A percentile compares a stretch with the other conserved stretches of the same genome.
These are phyloP conservation scores for Conger conger DNA, from an alignment of 2,113 vertebrate genomes.

Conservation along the genomic window DNA sequence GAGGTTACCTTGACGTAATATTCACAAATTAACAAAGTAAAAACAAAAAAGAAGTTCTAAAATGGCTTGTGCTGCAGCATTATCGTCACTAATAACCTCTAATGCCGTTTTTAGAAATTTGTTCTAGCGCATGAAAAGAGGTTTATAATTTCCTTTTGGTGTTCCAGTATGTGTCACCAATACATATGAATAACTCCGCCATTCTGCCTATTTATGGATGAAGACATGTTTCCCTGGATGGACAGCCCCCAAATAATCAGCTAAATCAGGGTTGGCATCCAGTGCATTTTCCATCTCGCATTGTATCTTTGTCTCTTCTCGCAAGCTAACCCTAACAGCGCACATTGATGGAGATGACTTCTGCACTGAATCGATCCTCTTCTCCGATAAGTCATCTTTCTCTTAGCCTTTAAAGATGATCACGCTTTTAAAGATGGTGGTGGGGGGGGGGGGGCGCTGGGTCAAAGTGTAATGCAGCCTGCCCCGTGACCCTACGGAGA, in stretches of 20 bases:
- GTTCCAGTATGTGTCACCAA: background rate
- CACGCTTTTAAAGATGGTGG: background rate
- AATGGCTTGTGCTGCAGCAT: constrained; percentile 35
- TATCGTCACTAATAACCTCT: background rate
- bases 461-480: background rate
- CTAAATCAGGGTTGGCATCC: background rate
- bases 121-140: constrained; percentile 45
- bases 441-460: background rate
- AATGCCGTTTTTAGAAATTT: constrained; percentile 30
- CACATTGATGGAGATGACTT: background rate
- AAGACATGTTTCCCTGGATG: too few relatives aligned
- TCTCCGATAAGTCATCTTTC: background rate
- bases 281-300: background rate
- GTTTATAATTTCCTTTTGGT: background rate
- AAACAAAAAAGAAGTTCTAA: constrained; percentile 45
- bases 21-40: constrained; percentile 39
- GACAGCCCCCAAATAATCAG: too few relatives aligned
- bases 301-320: background rate
- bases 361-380: background rate
- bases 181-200: too few relatives aligned
- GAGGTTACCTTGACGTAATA: constrained; percentile 20
- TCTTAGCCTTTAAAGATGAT: background rate
- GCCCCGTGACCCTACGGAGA: background rate
- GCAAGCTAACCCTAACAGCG: background rate
- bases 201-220: too few relatives aligned